Percentiles rank a stretch among this genome's conserved stretches.
phyloP scores from a whole-genome alignment of 2,888 invertebrate genomes.

The Xestia ashworthii region DNA sequence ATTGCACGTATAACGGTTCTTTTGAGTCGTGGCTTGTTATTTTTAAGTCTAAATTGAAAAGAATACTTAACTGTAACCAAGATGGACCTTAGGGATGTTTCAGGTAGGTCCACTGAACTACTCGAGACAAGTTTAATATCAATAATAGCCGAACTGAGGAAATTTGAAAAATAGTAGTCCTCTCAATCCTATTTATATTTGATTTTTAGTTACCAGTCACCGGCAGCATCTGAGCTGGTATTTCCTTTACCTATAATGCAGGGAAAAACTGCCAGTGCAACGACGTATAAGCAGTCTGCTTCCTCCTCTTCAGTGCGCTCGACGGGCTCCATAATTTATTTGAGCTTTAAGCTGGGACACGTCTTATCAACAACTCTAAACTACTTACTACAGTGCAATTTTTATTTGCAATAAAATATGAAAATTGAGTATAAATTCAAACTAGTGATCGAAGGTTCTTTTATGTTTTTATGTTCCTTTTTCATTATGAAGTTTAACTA shows the following conservation, averaged over 20 bases:
- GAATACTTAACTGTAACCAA: neutral
- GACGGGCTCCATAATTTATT: neutral
- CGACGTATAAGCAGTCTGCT: neutral
- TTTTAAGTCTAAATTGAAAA: neutral
- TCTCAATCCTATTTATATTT: constrained; percentile 17
- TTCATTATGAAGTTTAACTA: too few species aligned
- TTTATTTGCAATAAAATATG: neutral
- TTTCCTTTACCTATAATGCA: neutral
- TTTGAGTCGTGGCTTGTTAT: neutral
- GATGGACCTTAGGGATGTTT: neutral
- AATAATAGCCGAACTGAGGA: constrained; percentile 1
- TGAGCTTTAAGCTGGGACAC: neutral
- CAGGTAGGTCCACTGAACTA: neutral
- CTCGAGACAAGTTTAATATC: constrained; percentile 15
- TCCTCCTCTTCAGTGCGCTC: neutral
- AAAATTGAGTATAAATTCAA: neutral
- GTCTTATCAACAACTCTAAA: neutral
- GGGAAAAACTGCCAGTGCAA: neutral
- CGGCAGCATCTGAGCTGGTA: neutral
- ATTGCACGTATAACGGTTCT: neutral
- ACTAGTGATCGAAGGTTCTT: neutral
- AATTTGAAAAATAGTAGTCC: constrained; percentile 12
- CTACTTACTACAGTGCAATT: neutral
- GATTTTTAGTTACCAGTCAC: neutral
- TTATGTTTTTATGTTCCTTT: neutral